Conservation (phyloP, 2,797 vertebrate species). For the Echiichthys vipera region DNA sequence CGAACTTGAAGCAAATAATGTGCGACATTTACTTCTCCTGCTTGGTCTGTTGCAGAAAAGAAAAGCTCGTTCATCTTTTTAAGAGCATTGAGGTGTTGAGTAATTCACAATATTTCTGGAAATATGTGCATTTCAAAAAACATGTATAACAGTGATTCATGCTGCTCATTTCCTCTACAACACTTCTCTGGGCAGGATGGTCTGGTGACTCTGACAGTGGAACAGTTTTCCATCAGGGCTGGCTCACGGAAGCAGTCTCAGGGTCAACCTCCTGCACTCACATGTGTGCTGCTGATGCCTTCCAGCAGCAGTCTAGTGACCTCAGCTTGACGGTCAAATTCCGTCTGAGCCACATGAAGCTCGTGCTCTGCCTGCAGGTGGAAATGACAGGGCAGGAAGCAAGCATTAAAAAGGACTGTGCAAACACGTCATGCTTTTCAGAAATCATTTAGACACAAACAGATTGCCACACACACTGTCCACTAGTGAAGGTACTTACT, state of each 20-base stretch:
- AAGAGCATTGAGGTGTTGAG: not conserved
- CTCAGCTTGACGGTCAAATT: conserved; percentile 96
- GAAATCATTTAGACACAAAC: not conserved
- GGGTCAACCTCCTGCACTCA: conserved; percentile 73
- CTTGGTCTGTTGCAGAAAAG: too few species aligned
- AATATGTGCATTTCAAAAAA: not conserved
- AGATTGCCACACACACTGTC: not conserved
- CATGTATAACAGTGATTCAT: not conserved
- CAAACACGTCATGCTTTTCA: rapidly evolving
- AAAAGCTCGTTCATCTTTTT: not conserved
- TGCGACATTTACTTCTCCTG: too few species aligned
- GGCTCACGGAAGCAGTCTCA: not conserved
- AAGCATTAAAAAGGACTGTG: not conserved
- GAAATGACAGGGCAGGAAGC: not conserved
- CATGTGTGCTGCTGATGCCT: conserved; percentile 96
- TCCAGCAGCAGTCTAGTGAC: conserved; percentile 95
- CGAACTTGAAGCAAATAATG: too few species aligned
- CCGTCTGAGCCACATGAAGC: conserved; percentile 92
- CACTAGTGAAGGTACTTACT: conserved; percentile 84
- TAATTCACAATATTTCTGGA: not conserved
- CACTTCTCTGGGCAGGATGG: rapidly evolving
- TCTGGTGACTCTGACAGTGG: not conserved
- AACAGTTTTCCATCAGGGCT: not conserved
- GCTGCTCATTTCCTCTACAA: not conserved
- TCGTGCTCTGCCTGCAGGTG: conserved; percentile 91